Evolutionary conservation across 2,888 invertebrate genomes (phyloP).

Genomic region (Danaus chrysippus): DNA sequence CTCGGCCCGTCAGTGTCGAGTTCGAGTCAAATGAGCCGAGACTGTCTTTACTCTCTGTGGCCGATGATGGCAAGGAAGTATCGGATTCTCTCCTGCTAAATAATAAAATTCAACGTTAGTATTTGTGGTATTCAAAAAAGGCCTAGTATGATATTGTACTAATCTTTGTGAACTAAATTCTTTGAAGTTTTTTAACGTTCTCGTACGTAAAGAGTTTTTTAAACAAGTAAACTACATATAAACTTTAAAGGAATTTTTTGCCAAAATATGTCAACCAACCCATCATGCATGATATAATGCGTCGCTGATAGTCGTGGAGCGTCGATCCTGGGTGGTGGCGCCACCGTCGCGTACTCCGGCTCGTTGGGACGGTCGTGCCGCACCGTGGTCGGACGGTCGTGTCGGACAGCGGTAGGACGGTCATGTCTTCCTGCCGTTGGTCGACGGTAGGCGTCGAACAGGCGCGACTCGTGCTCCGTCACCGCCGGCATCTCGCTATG

Average conservation of each 20-base stretch:
- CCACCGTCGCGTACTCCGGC: conserved; percentile 71
- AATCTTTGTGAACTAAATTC: too few species aligned
- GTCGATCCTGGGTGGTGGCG: conserved; percentile 63
- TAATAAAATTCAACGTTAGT: conserved; percentile 18
- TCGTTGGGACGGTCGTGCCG: conserved; percentile 53
- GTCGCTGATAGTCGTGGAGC: conserved; percentile 52
- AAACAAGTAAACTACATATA: too few species aligned
- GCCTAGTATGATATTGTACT: too few species aligned
- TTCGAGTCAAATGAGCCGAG: conserved; percentile 83
- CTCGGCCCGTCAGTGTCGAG: conserved; percentile 82
- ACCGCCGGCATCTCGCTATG: conserved; percentile 72
- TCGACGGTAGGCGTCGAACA: conserved; percentile 73
- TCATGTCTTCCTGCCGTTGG: conserved; percentile 55
- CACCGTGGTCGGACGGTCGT: conserved; percentile 34
- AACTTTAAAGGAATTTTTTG: too few species aligned
- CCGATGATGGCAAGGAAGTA: conserved; percentile 81
- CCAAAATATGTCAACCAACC: conserved; percentile 42
- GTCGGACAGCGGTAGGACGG: conserved; percentile 50
- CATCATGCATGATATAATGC: conserved; percentile 69
- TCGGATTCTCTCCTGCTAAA: conserved; percentile 80
- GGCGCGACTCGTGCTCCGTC: conserved; percentile 72
- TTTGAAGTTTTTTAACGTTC: too few species aligned
- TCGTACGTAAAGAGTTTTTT: too few species aligned
- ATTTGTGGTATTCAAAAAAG: too few species aligned
- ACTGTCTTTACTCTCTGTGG: conserved; percentile 83